Evolutionary conservation across 2,797 vertebrate genomes (phyloP), one percentile per base, ranked within the genome.

Genomic region (Chaetodon trifasciatus): DNA sequence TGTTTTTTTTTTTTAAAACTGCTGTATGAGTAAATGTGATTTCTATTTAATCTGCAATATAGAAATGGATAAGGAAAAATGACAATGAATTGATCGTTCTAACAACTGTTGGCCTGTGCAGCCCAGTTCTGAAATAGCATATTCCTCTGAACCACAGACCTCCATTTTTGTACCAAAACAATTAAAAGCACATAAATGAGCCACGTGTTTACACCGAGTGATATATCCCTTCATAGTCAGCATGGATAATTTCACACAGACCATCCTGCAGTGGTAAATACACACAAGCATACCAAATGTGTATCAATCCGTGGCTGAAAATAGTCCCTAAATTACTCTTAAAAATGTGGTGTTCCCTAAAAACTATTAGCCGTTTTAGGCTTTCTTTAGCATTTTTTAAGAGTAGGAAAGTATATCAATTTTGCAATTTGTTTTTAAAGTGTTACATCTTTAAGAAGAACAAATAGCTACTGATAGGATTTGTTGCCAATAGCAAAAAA

Each of bases 361-460:
- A 53, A 40, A 56, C 1, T 0, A 70, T 3, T 32, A 32, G 2
- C 28, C 28, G 4, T 32, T 44, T 44, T 44, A 44, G 6, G 46
- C 46, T 47, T 47, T 47, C 2, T 47, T 47, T 44, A 44, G 42
- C 42, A 9, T 8, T 16, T 15, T 52, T 52, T 21, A 13, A 52
- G 7, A n/a, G 8, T n/a, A 21, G 17, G 2, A 52, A 7, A 52
- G 21, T 52, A 52, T n/a, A n/a, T 21, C 5, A 8, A 11, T 52
- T 40, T 52, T n/a, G 49, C 15, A 6, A 56, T 12, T 8, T 12
- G 8, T 11, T 11, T 35, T 19, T 37, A 6, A 52, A 50, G 5
- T 74, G 21, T 37, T 40, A 57, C 42, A 66, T 40, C 40, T 47
- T 65, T 19, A 56, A 24, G n/a, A 39, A 42, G 5, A 58, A 67